phyloP scores from a whole-genome alignment of 1,140 invertebrate species.

The Frieseomelitta varia region DNA sequence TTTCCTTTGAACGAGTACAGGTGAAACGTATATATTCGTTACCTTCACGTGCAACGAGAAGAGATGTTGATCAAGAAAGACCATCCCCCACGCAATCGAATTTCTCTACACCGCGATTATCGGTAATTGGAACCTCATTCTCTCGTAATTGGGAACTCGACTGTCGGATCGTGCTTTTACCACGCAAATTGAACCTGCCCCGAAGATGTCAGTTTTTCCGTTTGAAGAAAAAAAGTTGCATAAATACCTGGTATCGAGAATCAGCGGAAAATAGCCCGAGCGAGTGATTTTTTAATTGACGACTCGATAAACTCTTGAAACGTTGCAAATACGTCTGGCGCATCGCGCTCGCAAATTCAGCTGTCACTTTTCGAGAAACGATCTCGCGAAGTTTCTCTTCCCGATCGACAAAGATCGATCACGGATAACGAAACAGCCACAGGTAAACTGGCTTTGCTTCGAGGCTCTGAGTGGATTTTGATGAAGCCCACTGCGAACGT shows the following conservation, averaged over 20 bases:
- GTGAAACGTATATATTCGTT: neutral
- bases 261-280: too few relatives aligned
- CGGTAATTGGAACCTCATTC: conserved; percentile 21
- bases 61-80: neutral
- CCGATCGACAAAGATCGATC: conserved; percentile 41
- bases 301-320: too few relatives aligned
- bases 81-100: neutral
- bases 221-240: neutral
- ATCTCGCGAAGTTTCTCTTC: neutral
- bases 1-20: neutral
- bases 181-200: neutral
- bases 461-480: conserved; percentile 23
- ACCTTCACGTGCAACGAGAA: neutral
- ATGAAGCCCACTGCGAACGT: conserved; percentile 8
- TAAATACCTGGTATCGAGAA: neutral
- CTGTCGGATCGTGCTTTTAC: neutral
- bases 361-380: too few relatives aligned
- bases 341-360: neutral
- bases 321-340: too few relatives aligned
- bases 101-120: neutral
- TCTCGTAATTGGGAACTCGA: conserved; percentile 22
- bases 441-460: neutral
- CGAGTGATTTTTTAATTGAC: neutral
- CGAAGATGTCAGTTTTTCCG: neutral
- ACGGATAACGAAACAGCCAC: neutral